phyloP scores from a whole-genome alignment of 2,888 invertebrate genomes.

The Pseudococcus longispinus region DNA sequence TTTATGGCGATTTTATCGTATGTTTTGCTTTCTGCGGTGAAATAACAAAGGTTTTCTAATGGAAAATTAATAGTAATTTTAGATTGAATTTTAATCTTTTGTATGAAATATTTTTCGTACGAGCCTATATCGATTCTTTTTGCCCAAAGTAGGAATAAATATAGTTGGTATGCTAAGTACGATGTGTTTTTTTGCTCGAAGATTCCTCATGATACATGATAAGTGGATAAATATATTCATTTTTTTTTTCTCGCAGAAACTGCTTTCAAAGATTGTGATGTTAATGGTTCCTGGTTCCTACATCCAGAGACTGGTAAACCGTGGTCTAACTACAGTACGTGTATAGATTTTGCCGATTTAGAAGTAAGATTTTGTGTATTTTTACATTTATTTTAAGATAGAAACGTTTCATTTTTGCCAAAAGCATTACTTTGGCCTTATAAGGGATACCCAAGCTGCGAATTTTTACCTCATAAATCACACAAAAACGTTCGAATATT shows the following conservation, averaged over 20 bases:
- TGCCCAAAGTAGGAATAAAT: not conserved
- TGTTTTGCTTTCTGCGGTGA: not conserved
- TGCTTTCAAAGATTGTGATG: conserved; percentile 82
- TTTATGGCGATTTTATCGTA: not conserved
- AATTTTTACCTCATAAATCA: not conserved
- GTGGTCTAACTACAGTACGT: conserved; percentile 93
- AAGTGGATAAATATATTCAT: not conserved
- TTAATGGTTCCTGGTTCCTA: conserved; percentile 82
- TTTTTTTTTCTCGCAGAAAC: conserved; percentile 66
- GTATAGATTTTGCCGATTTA: conserved; percentile 76
- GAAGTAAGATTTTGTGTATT: conserved; percentile 65
- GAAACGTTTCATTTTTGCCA: too few relatives aligned
- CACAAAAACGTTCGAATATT: too few relatives aligned
- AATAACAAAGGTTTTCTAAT: not conserved
- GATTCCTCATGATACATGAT: too few relatives aligned
- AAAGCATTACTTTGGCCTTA: too few relatives aligned
- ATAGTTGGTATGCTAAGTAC: too few relatives aligned
- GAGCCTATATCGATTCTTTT: not conserved
- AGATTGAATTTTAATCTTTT: not conserved
- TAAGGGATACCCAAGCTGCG: too few relatives aligned
- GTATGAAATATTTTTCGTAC: not conserved
- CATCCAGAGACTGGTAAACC: conserved; percentile 77
- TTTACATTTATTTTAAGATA: not conserved
- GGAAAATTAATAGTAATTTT: not conserved
- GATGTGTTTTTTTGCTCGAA: too few relatives aligned